Evolutionary conservation across 2,888 invertebrate species (phyloP), one percentile per base, ranked within the genome.

Genomic region (Hypena proboscidalis): DNA sequence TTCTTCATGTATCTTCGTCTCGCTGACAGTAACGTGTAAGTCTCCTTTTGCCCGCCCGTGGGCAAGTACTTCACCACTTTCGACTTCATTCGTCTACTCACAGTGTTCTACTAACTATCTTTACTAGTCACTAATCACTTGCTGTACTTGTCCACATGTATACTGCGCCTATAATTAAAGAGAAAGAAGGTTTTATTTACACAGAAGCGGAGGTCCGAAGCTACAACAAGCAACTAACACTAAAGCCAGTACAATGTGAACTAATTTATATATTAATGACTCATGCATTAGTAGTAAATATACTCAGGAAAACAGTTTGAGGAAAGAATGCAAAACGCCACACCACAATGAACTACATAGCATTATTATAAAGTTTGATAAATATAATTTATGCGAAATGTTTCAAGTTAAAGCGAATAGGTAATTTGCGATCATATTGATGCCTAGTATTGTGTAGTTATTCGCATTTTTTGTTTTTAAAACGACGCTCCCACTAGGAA

Each of bases 1-100:
- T 93, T 93, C 91, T 93, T 93, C 92, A 93, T 93, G 85, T 93
- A 89, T 85, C 93, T 89, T 79, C 93, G 90, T 80, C 93, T 91
- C 41, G 93, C 92, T 42, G 93, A 92, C 59, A 93, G 82, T 70
- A 91, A 85, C 10, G 93, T 92, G 77, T 93, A 93, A 31, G 93
- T 90, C 85, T 93, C 93, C 75, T 93, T 92, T 45, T 86, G 90
- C 77, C 89, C 90, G 69, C 82, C 83, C 77, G 92, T 84, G 73
- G 92, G 92, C 87, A 93, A 92, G 84, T 92, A 93, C 88, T 93
- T 93, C 92, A 93, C 93, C 57, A 85, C 75, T 76, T 90, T 90
- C 67, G 90, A 89, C 89, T 90, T 90, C 90, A 90, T 90, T 85
- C 89, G 86, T 65, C 67, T 55, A 57, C 44, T 61, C 57, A 65